phyloP scores from a whole-genome alignment of 2,113 vertebrate species.

The Cephalopholis sonnerati region DNA sequence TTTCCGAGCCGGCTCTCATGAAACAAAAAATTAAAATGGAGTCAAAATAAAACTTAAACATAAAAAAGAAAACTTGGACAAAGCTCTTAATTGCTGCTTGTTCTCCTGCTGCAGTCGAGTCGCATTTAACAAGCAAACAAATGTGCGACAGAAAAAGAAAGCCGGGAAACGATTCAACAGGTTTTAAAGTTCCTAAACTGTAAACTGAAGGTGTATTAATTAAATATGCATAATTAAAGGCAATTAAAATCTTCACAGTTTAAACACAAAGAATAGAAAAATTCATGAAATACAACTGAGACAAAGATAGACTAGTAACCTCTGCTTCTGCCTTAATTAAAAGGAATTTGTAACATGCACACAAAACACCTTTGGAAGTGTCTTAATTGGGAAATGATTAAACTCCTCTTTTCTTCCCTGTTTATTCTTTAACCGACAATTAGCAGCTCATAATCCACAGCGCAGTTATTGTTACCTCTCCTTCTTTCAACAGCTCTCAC shows the following conservation, averaged over 20 bases:
- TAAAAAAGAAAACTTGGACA: not conserved
- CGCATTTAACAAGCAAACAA: conserved; percentile 14
- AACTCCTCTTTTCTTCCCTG: conserved; percentile 67
- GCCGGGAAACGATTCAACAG: conserved; percentile 29
- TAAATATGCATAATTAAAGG: conserved; percentile 73
- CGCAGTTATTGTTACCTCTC: conserved; percentile 16
- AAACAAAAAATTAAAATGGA: conserved; percentile 3
- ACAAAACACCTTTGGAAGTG: conserved; percentile 66
- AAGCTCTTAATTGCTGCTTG: conserved; percentile 11
- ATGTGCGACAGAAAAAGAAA: not conserved
- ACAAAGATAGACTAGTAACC: conserved; percentile 70
- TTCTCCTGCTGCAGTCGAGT: not conserved
- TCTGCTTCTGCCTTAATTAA: conserved; percentile 69
- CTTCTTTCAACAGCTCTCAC: not conserved
- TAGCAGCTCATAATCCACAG: conserved; percentile 63
- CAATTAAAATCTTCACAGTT: conserved; percentile 71
- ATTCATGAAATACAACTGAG: conserved; percentile 56
- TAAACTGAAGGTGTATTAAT: conserved; percentile 67
- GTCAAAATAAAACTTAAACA: not conserved
- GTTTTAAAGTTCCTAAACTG: conserved; percentile 54
- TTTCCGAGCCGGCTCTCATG: not conserved
- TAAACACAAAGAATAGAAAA: conserved; percentile 51
- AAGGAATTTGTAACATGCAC: conserved; percentile 63
- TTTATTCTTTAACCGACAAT: conserved; percentile 75
- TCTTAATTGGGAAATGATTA: conserved; percentile 80